Percentiles rank a stretch among this genome's conserved stretches.
These are phyloP conservation scores for Macropis europaea DNA, from an alignment of 2,888 invertebrate species.

Conservation along the genomic window DNA sequence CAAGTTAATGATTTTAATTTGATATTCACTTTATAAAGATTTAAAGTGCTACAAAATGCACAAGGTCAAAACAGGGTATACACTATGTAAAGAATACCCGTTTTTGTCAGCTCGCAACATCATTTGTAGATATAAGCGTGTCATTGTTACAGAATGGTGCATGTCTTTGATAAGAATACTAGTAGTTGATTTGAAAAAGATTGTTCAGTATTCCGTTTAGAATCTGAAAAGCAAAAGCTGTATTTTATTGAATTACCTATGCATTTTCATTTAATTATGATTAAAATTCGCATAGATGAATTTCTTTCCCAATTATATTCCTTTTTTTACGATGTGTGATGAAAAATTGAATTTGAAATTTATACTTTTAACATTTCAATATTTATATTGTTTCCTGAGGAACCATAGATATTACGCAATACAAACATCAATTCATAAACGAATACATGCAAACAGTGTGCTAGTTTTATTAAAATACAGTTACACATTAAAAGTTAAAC, in stretches of 20 bases:
- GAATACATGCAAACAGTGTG: slow-evolving; percentile 8
- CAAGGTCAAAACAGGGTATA: slow-evolving; percentile 44
- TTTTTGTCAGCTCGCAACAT: slow-evolving; percentile 50
- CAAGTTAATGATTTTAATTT: not conserved
- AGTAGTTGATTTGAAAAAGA: slow-evolving; percentile 71
- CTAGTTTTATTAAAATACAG: slow-evolving; percentile 7
- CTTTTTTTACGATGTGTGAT: not conserved
- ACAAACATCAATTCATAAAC: slow-evolving; percentile 6
- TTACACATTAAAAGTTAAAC: slow-evolving; percentile 1
- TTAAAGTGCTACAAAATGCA: slow-evolving; percentile 26
- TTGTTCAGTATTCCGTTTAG: slow-evolving; percentile 68
- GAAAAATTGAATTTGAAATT: not conserved
- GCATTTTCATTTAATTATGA: slow-evolving; percentile 17
- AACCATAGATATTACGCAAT: not conserved
- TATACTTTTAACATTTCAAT: not conserved
- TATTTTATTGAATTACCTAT: slow-evolving; percentile 44
- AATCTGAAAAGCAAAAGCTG: slow-evolving; percentile 70
- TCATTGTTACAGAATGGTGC: slow-evolving; percentile 71
- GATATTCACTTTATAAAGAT: slow-evolving; percentile 13
- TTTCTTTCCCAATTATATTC: not conserved
- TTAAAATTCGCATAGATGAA: slow-evolving; percentile 9
- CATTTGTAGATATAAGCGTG: slow-evolving; percentile 53
- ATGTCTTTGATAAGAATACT: slow-evolving; percentile 73
- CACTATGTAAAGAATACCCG: slow-evolving; percentile 55
- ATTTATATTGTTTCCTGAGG: not conserved